phyloP scores from a whole-genome alignment of 1,140 invertebrate species.

The Ptiloglossa arizonensis region DNA sequence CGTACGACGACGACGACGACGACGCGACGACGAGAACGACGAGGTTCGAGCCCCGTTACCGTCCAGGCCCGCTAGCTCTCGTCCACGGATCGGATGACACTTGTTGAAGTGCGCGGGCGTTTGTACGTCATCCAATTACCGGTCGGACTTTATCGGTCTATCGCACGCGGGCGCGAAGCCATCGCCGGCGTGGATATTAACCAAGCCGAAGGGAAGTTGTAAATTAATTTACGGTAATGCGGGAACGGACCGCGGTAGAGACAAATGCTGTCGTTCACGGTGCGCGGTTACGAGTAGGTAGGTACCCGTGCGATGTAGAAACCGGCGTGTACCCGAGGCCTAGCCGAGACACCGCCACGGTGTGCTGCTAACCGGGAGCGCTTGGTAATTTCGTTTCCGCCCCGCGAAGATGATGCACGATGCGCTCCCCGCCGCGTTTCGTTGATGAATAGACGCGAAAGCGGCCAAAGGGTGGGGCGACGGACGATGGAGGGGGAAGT shows the following conservation, averaged over 20 bases:
- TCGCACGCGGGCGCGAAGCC: constrained; percentile 5
- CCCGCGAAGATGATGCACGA: constrained; percentile 33
- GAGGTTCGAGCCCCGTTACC: constrained; percentile 15
- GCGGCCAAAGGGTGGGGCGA: no score
- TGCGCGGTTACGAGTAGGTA: neutral
- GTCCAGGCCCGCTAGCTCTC: no score
- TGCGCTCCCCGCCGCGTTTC: neutral
- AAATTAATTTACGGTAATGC: constrained; percentile 50
- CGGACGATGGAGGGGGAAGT: no score
- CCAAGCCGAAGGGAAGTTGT: constrained; percentile 33
- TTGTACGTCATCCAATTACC: constrained; percentile 47
- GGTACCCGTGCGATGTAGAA: no score
- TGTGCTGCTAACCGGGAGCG: neutral
- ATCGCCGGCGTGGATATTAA: constrained; percentile 34
- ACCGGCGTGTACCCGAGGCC: neutral
- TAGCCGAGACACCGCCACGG: neutral
- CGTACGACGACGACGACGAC: constrained; percentile 60
- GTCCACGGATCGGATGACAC: constrained; percentile 45
- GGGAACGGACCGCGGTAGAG: neutral
- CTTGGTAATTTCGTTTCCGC: constrained; percentile 36
- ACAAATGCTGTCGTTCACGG: constrained; percentile 29
- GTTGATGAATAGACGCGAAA: constrained; percentile 18
- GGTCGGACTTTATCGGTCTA: constrained; percentile 52
- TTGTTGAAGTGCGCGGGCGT: constrained; percentile 43
- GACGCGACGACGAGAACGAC: constrained; percentile 30